phyloP scores from a whole-genome alignment of 2,797 vertebrate genomes.

The Thripadectes ignobilis region DNA sequence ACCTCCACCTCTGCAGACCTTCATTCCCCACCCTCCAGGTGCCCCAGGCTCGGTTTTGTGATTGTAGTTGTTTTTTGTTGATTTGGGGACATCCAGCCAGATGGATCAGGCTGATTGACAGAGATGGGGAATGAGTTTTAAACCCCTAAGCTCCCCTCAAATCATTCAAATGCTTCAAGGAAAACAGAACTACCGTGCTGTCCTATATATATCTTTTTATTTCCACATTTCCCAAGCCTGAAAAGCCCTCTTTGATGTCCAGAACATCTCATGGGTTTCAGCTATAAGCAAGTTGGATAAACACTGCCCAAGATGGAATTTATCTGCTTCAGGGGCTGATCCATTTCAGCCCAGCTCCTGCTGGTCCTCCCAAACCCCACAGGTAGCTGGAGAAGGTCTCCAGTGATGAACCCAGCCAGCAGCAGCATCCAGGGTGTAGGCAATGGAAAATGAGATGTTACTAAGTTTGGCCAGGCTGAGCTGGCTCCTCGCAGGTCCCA shows the following conservation, averaged over 20 bases:
- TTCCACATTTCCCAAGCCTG: not conserved
- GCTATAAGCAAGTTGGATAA: not conserved
- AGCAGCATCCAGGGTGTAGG: constrained; percentile 25
- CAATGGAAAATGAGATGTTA: constrained; percentile 55
- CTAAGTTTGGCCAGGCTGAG: constrained; percentile 44
- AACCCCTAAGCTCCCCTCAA: not conserved
- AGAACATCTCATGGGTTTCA: not conserved
- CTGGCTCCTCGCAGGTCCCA: constrained; percentile 26
- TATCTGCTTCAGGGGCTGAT: not conserved
- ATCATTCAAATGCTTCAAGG: not conserved
- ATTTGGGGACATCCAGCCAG: not conserved
- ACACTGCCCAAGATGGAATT: not conserved
- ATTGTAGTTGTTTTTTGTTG: not conserved
- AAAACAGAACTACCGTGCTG: not conserved
- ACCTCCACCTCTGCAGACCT: not conserved
- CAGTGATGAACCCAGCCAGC: not conserved
- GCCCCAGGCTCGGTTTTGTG: not conserved
- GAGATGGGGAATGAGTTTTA: not conserved
- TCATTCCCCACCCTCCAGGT: not conserved
- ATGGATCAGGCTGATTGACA: not conserved
- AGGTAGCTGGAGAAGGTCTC: constrained; percentile 28
- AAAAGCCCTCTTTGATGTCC: not conserved
- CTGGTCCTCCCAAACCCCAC: not conserved
- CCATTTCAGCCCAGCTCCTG: not conserved
- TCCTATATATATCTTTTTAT: not conserved